Evolutionary conservation across 2,113 vertebrate species (phyloP), one percentile per base, ranked within the genome.

Genomic region (Oxygymnocypris stewartii): DNA sequence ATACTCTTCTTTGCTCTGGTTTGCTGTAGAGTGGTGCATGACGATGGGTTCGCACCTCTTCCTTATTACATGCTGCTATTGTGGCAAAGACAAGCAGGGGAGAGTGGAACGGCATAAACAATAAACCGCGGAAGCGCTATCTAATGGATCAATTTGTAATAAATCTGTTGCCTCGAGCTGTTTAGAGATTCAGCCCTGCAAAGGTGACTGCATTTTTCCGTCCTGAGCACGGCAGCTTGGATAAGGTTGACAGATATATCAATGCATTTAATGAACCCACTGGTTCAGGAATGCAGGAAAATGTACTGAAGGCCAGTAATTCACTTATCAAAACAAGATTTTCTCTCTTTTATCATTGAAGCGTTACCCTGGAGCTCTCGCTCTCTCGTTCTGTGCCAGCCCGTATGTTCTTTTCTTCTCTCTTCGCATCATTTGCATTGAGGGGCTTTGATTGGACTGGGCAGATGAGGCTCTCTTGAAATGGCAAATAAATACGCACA

Each of bases 101-200:
- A 57, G 85, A 76, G 44, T 16, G 57, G 13, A 42, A 75, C 74
- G 57, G 86, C 63, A 78, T 86, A 89, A 93, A 93, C 91, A 92
- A 91, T 90, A 86, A 91, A 91, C 92, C 92, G 90, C 88, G 91
- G 93, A 93, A 92, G 91, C 87, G 92, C 93, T 93, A 93, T 95
- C 94, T 93, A 94, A 95, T 94, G 93, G 94, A 93, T 95, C 94
- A 95, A 95, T 95, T 95, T 95, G 94, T 95, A 94, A 95, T 95
- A 95, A 95, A 94, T 94, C 94, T 94, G 94, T 94, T 93, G 94
- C 95, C 94, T 94, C 91, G 92, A 94, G 94, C 94, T 94, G 94
- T 95, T 94, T 91, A 93, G 92, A 90, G 91, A 91, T 90, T 92
- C 90, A 90, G 91, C 92, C 73, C 91, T 89, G 92, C 92, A 93